Percentiles rank a stretch among this genome's conserved stretches.
Evolutionary conservation across 2,797 vertebrate species (phyloP).

Genomic region (Rhabdophis nuchalis): DNA sequence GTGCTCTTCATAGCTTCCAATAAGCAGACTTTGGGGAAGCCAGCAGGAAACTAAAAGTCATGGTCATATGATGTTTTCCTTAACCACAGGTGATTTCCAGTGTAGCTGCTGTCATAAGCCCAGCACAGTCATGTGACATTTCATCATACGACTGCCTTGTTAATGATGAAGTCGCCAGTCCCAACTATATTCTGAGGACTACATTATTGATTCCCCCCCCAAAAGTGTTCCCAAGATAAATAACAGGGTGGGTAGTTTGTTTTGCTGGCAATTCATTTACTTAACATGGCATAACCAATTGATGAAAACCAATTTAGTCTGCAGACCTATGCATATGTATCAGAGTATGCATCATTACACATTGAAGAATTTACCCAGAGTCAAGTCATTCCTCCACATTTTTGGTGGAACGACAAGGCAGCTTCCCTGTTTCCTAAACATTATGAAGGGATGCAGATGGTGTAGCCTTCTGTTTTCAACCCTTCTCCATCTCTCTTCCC

Average conservation of each 20-base stretch:
- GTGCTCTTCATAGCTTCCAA: background rate
- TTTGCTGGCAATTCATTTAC: background rate
- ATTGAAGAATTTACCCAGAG: background rate
- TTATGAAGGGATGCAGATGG: background rate
- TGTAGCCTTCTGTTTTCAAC: background rate
- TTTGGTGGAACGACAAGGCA: background rate
- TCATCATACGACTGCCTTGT: background rate
- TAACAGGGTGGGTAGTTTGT: background rate
- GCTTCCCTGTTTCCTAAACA: background rate
- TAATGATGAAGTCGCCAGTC: background rate
- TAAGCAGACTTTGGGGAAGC: background rate
- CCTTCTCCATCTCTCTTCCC: background rate
- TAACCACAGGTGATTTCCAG: background rate
- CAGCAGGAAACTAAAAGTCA: background rate
- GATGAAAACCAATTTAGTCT: background rate
- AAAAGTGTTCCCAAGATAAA: background rate
- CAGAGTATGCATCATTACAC: background rate
- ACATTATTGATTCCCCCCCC: background rate
- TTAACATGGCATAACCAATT: background rate
- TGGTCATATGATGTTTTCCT: background rate
- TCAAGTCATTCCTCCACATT: background rate
- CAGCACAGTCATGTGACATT: background rate
- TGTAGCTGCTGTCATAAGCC: background rate
- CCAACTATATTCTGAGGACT: background rate
- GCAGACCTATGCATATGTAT: background rate